A percentile compares a stretch with the other conserved stretches of the same genome.
Conservation (phyloP, 2,797 vertebrate species). For the Nannoperca obscura region DNA sequence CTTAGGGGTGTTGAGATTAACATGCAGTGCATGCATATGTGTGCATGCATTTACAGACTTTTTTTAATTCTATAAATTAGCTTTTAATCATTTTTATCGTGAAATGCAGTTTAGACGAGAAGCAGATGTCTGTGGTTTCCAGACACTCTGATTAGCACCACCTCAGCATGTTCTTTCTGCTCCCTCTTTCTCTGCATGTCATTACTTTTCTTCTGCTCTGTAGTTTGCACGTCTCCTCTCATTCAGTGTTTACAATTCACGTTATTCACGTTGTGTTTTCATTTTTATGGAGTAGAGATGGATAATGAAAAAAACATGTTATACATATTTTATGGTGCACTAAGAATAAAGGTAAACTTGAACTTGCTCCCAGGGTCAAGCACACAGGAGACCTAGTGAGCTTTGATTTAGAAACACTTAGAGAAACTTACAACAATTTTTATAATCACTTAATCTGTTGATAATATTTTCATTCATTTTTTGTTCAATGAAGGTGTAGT, state of each 20-base stretch:
- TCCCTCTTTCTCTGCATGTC: constrained; percentile 16
- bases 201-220: constrained; percentile 2
- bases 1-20: neutral
- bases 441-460: too few relatives aligned
- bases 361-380: neutral
- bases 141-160: constrained; percentile 21
- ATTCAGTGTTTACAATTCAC: neutral
- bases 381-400: neutral
- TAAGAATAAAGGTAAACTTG: neutral
- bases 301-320: neutral
- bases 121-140: constrained; percentile 36
- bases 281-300: neutral
- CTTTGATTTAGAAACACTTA: neutral
- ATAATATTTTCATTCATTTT: neutral
- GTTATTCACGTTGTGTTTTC: neutral
- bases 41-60: neutral
- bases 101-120: constrained; percentile 39
- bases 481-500: neutral
- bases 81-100: neutral
- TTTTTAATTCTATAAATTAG: neutral
- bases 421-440: too few relatives aligned
- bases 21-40: neutral
- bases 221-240: neutral
- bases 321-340: too few relatives aligned
- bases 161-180: constrained; percentile 33